Percentiles rank a stretch among this genome's conserved stretches.
phyloP scores from a whole-genome alignment of 2,797 vertebrate genomes.

The Pseudocheirus occidentalis region DNA sequence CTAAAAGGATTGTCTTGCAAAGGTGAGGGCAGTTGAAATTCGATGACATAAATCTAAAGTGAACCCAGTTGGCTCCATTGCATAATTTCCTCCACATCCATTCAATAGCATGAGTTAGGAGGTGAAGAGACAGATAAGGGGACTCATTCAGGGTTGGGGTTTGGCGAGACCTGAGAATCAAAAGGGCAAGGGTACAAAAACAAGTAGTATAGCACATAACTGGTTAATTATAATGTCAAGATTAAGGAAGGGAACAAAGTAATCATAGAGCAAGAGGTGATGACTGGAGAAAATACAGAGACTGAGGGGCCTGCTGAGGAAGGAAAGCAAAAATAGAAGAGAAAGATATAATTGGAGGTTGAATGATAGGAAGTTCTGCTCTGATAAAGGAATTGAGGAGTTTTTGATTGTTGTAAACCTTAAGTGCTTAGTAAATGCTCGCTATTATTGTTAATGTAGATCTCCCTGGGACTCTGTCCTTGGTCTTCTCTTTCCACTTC shows the following conservation, averaged over 20 bases:
- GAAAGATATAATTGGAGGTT: not conserved
- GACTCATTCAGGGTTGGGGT: not conserved
- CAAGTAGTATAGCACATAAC: not conserved
- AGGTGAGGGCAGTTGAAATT: not conserved
- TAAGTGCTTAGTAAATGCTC: not conserved
- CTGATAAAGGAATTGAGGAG: not conserved
- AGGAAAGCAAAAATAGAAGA: not conserved
- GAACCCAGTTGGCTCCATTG: not conserved
- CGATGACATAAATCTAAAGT: not conserved
- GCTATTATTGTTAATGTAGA: not conserved
- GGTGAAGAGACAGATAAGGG: not conserved
- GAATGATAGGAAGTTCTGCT: not conserved
- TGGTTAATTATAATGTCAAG: not conserved
- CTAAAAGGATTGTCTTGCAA: not conserved
- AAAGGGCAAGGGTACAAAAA: not conserved
- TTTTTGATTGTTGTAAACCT: not conserved
- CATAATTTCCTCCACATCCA: not conserved
- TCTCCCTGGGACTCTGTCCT: not conserved
- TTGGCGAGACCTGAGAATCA: not conserved
- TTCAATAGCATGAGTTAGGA: not conserved
- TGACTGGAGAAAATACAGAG: not conserved
- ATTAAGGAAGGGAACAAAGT: not conserved
- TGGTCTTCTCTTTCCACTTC: not conserved
- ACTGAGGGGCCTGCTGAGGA: not conserved
- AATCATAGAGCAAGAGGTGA: not conserved